A percentile compares a stretch with the other conserved stretches of the same genome.
phyloP scores from a whole-genome alignment of 2,113 vertebrate species.

The Ahaetulla prasina region DNA sequence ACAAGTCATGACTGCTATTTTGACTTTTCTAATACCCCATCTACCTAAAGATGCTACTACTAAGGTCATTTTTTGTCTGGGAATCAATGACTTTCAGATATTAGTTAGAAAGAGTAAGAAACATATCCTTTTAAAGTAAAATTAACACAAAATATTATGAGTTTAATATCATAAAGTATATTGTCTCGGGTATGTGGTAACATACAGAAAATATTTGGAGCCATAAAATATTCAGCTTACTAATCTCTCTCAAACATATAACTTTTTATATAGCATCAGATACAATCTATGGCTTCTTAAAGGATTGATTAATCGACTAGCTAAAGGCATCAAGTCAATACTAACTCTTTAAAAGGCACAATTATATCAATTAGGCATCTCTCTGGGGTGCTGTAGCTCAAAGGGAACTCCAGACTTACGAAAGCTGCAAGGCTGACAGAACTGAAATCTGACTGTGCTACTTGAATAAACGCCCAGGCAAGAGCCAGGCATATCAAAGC shows the following conservation, averaged over 20 bases:
- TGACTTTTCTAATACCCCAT: background rate
- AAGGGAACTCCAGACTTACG: constrained; percentile 15
- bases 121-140: constrained; percentile 18
- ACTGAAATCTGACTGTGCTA: constrained; percentile 9
- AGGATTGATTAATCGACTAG: background rate
- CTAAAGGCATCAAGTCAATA: background rate
- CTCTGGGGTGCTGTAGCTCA: background rate
- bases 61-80: background rate
- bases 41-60: background rate
- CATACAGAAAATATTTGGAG: constrained; percentile 43
- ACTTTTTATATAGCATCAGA: constrained; percentile 5
- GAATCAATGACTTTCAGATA: background rate
- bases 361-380: constrained; percentile 3
- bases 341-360: background rate
- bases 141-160: constrained; percentile 15
- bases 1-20: background rate
- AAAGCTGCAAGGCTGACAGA: constrained; percentile 26
- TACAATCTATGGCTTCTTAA: constrained; percentile 22
- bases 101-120: background rate
- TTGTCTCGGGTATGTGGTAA: constrained; percentile 30
- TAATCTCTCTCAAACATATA: constrained; percentile 10
- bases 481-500: background rate
- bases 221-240: constrained; percentile 38
- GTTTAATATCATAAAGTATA: background rate
- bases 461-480: background rate